Conservation (phyloP, 2,113 vertebrate species). For the Anhinga rufa region DNA sequence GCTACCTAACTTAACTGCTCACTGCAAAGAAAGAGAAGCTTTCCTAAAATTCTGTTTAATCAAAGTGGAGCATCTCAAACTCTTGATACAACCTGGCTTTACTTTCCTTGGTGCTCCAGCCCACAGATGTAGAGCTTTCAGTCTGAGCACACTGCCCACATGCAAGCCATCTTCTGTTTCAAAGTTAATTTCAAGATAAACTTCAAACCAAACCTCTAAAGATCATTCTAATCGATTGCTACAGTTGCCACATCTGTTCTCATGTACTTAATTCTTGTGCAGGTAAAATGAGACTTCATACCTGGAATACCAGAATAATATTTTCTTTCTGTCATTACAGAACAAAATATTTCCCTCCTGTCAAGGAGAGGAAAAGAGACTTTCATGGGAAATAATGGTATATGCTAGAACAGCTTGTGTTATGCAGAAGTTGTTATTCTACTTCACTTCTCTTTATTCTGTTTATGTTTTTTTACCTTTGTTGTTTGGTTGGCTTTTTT, state of each 20-base stretch:
- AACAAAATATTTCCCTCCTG: not conserved
- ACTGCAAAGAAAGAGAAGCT: not conserved
- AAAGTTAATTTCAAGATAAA: not conserved
- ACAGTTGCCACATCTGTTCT: not conserved
- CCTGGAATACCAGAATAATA: not conserved
- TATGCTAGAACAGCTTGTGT: not conserved
- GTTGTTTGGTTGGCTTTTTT: not conserved
- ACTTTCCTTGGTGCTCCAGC: not conserved
- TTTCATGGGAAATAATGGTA: not conserved
- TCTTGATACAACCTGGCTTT: not conserved
- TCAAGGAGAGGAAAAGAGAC: not conserved
- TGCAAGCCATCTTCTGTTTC: not conserved
- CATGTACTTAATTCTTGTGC: not conserved
- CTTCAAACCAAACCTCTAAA: not conserved
- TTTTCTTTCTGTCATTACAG: not conserved
- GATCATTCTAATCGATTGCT: not conserved
- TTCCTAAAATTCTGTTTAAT: not conserved
- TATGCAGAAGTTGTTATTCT: not conserved
- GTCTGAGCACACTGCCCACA: not conserved
- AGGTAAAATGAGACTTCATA: not conserved
- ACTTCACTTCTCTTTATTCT: not conserved
- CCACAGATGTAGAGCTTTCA: not conserved
- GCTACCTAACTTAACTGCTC: not conserved
- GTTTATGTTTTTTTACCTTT: not conserved
- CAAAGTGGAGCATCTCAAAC: not conserved